Percentiles rank a stretch among this genome's conserved stretches.
These are phyloP conservation scores for Tinamus major DNA, from an alignment of 2,797 vertebrate species.

Conservation along the genomic window DNA sequence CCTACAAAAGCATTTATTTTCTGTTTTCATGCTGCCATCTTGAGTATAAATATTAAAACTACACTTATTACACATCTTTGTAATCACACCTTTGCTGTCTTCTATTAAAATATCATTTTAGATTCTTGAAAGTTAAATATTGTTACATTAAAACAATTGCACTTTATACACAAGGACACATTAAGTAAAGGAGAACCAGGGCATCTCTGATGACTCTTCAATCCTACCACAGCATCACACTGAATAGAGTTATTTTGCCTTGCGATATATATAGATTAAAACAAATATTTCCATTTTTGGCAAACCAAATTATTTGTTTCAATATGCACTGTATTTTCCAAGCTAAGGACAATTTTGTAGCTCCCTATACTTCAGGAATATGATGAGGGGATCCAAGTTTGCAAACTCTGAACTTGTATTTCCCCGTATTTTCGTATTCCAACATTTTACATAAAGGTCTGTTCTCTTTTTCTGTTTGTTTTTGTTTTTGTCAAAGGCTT, in stretches of 20 bases:
- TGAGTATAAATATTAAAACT: slow-evolving; percentile 17
- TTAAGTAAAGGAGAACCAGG: not conserved
- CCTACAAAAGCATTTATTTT: not conserved
- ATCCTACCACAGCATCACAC: not conserved
- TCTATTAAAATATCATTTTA: not conserved
- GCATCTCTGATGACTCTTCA: not conserved
- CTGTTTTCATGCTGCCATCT: slow-evolving; percentile 68
- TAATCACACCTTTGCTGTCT: not conserved
- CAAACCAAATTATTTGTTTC: not conserved
- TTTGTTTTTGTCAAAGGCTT: not conserved
- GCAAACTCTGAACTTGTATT: not conserved
- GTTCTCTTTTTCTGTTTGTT: not conserved
- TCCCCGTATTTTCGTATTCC: not conserved
- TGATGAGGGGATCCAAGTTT: not conserved
- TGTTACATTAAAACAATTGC: not conserved
- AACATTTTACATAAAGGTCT: not conserved
- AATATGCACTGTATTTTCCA: not conserved
- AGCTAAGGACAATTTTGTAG: not conserved
- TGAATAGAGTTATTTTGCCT: not conserved
- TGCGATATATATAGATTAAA: not conserved
- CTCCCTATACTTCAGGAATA: not conserved
- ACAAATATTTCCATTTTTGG: not conserved
- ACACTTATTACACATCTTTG: not conserved
- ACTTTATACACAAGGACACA: not conserved
- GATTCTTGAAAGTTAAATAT: not conserved